Percentiles rank a stretch among this genome's conserved stretches.
Evolutionary conservation across 2,797 vertebrate species (phyloP).

Genomic region (Hybognathus amarus): DNA sequence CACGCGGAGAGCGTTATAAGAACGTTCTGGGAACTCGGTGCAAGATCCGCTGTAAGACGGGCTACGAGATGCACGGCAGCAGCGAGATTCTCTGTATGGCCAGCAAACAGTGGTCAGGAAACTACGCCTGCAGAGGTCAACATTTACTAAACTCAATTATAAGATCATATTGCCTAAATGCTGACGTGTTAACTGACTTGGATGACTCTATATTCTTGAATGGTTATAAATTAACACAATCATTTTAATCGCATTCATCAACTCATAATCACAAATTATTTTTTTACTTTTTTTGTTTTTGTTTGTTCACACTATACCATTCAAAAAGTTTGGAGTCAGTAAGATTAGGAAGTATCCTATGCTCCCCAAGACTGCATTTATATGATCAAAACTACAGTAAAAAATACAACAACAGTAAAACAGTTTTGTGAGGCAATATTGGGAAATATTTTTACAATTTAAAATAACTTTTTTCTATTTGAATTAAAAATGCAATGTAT

Average conservation of each 20-base stretch:
- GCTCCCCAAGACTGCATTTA: not conserved
- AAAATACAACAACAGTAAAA: not conserved
- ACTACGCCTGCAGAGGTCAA: constrained; percentile 90
- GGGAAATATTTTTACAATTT: not conserved
- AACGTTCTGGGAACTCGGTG: constrained; percentile 90
- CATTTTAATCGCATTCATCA: not conserved
- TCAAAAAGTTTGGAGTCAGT: no score
- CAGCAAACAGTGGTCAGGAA: constrained; percentile 94
- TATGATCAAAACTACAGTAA: not conserved
- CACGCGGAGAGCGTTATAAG: constrained; percentile 86
- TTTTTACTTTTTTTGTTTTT: not conserved
- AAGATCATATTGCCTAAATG: not conserved
- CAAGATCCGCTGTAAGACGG: constrained; percentile 91
- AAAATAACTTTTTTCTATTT: not conserved
- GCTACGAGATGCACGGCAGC: constrained; percentile 86
- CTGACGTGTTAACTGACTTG: not conserved
- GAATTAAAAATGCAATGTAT: not conserved
- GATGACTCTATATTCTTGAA: not conserved
- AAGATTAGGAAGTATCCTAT: not conserved
- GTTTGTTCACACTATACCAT: not conserved
- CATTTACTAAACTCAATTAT: not conserved
- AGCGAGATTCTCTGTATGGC: constrained; percentile 91
- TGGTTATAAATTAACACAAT: not conserved
- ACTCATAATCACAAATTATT: not conserved
- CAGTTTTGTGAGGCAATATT: not conserved